These are phyloP conservation scores for Cossypha polioptera DNA, from an alignment of 2,797 vertebrate species.

Conservation along the genomic window DNA sequence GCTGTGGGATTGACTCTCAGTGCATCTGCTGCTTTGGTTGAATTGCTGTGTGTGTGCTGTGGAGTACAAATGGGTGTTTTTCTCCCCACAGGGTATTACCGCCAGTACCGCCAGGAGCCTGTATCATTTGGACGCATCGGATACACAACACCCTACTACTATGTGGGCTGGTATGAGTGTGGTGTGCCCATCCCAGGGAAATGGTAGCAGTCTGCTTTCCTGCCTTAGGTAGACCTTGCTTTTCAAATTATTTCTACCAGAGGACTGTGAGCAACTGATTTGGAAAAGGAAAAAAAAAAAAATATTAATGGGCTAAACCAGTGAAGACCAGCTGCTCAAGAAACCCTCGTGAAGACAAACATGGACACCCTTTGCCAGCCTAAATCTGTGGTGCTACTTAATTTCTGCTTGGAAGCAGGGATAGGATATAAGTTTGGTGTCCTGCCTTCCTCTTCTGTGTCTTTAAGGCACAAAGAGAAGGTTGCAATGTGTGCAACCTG, in stretches of 20 bases:
- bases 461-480: slow-evolving; percentile 14
- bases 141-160: slow-evolving; percentile 87
- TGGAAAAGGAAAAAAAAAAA: slow-evolving; percentile 27
- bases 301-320: slow-evolving; percentile 43
- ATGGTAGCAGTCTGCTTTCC: slow-evolving; percentile 77
- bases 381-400: slow-evolving; percentile 56
- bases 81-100: slow-evolving; percentile 83
- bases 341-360: neutral
- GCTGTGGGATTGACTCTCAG: neutral
- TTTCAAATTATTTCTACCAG: neutral
- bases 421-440: neutral
- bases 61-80: neutral
- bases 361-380: slow-evolving; percentile 20
- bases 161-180: slow-evolving; percentile 98
- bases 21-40: neutral
- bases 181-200: slow-evolving; percentile 98
- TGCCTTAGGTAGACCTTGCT: neutral
- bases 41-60: neutral
- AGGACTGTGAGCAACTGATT: slow-evolving; percentile 72
- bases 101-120: slow-evolving; percentile 93
- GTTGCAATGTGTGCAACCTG: neutral
- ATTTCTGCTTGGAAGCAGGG: slow-evolving; percentile 44
- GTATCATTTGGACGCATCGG: slow-evolving; percentile 92
- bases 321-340: slow-evolving; percentile 17
- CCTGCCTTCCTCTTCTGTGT: slow-evolving; percentile 25